These are phyloP conservation scores for Chaetura pelagica DNA, from an alignment of 2,113 vertebrate species.

Conservation along the genomic window DNA sequence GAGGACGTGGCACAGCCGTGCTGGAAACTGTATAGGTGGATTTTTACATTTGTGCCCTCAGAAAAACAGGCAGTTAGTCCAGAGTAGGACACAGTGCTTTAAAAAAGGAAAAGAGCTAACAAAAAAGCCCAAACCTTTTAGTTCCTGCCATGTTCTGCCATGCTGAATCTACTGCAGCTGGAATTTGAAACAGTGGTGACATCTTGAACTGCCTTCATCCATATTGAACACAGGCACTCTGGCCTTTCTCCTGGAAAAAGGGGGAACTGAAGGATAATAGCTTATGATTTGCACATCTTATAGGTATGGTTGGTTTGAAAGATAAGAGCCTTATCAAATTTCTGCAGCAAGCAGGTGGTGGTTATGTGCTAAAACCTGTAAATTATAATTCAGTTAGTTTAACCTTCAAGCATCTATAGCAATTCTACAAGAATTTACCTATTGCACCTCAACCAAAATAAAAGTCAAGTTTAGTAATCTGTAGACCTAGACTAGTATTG, in stretches of 20 bases:
- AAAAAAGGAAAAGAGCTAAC: background rate
- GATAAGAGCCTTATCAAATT: slow-evolving; percentile 28
- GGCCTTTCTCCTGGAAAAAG: background rate
- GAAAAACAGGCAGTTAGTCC: background rate
- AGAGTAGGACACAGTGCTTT: rapidly evolving
- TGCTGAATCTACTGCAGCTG: background rate
- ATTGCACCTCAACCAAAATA: background rate
- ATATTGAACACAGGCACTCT: background rate
- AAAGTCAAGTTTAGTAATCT: background rate
- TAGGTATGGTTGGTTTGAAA: background rate
- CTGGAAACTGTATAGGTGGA: background rate
- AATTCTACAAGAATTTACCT: background rate
- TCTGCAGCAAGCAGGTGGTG: background rate
- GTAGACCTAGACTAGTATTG: background rate
- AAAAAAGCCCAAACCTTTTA: background rate
- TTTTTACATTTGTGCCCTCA: background rate
- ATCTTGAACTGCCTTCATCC: background rate
- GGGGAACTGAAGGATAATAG: background rate
- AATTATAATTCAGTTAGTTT: background rate
- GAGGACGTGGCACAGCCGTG: background rate
- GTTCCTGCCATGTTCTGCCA: background rate
- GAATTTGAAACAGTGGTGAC: background rate
- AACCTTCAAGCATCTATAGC: background rate
- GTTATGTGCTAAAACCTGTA: background rate
- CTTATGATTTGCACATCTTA: background rate